A percentile compares a stretch with the other conserved stretches of the same genome.
Evolutionary conservation across 2,888 invertebrate species (phyloP).

Genomic region (Lochmaea capreae): DNA sequence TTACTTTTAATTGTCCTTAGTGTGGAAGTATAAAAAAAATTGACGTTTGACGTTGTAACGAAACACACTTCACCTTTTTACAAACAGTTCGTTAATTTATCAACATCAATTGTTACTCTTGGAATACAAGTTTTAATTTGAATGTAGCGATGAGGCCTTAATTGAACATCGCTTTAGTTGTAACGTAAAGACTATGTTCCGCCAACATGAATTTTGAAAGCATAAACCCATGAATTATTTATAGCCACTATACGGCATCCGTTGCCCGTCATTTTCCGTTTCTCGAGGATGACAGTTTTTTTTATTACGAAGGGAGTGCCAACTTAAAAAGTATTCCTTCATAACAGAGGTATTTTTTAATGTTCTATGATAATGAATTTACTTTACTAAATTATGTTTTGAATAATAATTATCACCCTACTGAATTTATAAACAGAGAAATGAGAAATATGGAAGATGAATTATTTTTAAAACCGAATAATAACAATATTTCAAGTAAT

Average conservation of each 20-base stretch:
- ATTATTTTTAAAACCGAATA: no score
- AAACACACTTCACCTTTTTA: constrained; percentile 8
- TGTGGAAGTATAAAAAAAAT: not conserved
- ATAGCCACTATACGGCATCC: constrained; percentile 58
- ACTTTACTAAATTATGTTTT: no score
- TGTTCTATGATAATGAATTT: no score
- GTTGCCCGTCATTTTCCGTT: constrained; percentile 61
- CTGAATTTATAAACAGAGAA: no score
- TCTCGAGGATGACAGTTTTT: constrained; percentile 61
- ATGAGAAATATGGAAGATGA: no score
- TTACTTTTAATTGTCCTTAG: no score
- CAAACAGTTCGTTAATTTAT: constrained; percentile 32
- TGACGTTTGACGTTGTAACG: constrained; percentile 14
- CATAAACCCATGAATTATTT: constrained; percentile 61
- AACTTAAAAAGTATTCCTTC: constrained; percentile 8
- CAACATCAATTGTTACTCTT: constrained; percentile 25
- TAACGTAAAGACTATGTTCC: constrained; percentile 58
- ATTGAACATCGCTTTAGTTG: constrained; percentile 52
- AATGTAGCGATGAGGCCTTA: constrained; percentile 46
- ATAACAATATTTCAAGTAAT: no score
- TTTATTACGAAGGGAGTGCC: constrained; percentile 56
- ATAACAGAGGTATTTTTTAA: not conserved
- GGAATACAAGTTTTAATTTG: constrained; percentile 32
- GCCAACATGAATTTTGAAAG: constrained; percentile 61
- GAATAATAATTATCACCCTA: no score